Percentiles rank a stretch among this genome's conserved stretches.
phyloP scores from a whole-genome alignment of 2,888 invertebrate species.

The Deilephila porcellus region DNA sequence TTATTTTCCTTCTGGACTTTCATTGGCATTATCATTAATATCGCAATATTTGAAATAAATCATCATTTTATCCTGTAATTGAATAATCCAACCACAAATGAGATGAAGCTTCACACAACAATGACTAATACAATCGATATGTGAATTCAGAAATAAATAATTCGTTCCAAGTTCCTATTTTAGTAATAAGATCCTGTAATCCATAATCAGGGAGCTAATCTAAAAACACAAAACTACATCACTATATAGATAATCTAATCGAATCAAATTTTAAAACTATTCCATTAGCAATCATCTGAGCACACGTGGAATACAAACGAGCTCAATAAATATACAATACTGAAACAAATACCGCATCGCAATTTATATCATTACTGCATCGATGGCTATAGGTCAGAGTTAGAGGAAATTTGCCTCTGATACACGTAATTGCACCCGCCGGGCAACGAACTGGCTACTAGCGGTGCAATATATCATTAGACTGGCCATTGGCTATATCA shows the following conservation, averaged over 20 bases:
- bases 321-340: conserved; percentile 28
- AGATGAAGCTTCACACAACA: too few species aligned
- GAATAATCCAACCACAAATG: too few species aligned
- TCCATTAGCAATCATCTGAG: conserved; percentile 22
- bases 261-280: not conserved
- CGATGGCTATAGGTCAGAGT: conserved; percentile 48
- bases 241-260: not conserved
- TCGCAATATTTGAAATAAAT: too few species aligned
- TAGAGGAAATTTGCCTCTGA: conserved; percentile 67
- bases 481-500: conserved; percentile 42
- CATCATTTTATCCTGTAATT: too few species aligned
- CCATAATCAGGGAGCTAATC: not conserved
- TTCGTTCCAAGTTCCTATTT: too few species aligned
- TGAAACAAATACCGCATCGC: conserved; percentile 30
- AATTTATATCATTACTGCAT: conserved; percentile 31
- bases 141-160: too few species aligned
- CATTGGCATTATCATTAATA: too few species aligned
- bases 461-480: conserved; percentile 45
- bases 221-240: not conserved
- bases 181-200: not conserved
- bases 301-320: conserved; percentile 28
- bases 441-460: conserved; percentile 40
- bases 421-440: conserved; percentile 58
- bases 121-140: too few species aligned
- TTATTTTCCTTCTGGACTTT: too few species aligned